Conservation (phyloP, 92 coral and sea anemone species). For the Heteractis magnifica region DNA sequence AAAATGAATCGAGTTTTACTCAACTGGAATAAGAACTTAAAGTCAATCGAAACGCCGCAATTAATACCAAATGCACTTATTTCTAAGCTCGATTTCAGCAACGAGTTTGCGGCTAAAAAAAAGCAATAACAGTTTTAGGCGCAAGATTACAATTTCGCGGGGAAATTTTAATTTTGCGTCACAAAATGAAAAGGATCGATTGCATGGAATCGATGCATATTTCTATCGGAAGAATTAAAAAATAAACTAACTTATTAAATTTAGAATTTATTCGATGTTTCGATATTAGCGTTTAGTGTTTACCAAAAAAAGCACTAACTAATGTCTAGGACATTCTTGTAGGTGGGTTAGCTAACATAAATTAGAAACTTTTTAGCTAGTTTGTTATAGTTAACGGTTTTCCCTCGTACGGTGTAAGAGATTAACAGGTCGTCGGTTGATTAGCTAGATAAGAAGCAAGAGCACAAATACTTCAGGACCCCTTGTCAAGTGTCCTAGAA, state of each 20-base stretch:
- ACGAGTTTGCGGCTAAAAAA: background rate
- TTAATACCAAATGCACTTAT: background rate
- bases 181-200: background rate
- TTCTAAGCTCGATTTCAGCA: background rate
- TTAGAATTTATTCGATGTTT: background rate
- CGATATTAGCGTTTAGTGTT: background rate
- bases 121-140: background rate
- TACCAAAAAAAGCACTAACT: background rate
- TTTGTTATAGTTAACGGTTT: background rate
- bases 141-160: background rate
- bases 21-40: background rate
- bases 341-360: background rate
- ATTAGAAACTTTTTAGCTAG: background rate
- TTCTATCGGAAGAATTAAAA: background rate
- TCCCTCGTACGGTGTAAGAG: background rate
- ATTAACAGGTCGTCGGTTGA: background rate
- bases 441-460: background rate
- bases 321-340: background rate
- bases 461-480: background rate
- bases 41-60: background rate
- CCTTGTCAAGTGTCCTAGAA: background rate
- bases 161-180: background rate
- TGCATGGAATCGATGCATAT: constrained; percentile 1
- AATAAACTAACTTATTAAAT: constrained; percentile 6
- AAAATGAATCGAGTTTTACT: background rate